Evolutionary conservation across 1,140 invertebrate species (phyloP).

Genomic region (Lepidurus apus): DNA sequence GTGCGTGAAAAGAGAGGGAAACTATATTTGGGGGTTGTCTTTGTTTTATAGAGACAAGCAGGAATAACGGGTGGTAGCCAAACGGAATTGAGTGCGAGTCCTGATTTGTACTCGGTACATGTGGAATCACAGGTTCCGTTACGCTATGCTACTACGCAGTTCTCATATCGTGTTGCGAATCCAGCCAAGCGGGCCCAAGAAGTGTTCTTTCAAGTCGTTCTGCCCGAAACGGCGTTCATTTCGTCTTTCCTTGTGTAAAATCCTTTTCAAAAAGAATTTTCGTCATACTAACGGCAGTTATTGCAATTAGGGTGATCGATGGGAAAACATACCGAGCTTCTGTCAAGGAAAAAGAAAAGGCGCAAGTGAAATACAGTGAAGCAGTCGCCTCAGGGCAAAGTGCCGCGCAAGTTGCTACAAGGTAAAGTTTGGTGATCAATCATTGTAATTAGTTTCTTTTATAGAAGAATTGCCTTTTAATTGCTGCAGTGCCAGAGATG

Average conservation of each 20-base stretch:
- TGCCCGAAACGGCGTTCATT: conserved; percentile 61
- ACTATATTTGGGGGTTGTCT: too few relatives aligned
- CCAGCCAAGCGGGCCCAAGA: conserved; percentile 52
- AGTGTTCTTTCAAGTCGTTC: conserved; percentile 50
- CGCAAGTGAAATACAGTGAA: conserved; percentile 56
- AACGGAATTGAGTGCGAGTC: not conserved
- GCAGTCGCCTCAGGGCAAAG: conserved; percentile 55
- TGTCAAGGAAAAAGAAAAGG: conserved; percentile 58
- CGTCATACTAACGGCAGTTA: not conserved
- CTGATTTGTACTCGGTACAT: conserved; percentile 45
- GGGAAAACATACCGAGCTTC: conserved; percentile 51
- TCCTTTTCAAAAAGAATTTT: not conserved
- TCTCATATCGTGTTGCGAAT: conserved; percentile 55
- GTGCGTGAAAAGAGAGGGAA: too few relatives aligned
- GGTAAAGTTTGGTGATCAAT: not conserved
- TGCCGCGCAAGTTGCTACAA: conserved; percentile 50
- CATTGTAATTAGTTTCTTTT: too few relatives aligned
- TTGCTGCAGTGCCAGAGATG: conserved; percentile 53
- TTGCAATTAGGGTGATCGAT: conserved; percentile 48
- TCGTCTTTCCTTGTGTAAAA: conserved; percentile 58
- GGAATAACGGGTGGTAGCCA: not conserved
- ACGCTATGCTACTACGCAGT: conserved; percentile 55
- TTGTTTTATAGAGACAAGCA: too few relatives aligned
- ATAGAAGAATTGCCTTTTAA: not conserved
- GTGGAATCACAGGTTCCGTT: conserved; percentile 53